These are phyloP conservation scores for Pithys albifrons DNA, from an alignment of 2,113 vertebrate genomes.

Conservation along the genomic window DNA sequence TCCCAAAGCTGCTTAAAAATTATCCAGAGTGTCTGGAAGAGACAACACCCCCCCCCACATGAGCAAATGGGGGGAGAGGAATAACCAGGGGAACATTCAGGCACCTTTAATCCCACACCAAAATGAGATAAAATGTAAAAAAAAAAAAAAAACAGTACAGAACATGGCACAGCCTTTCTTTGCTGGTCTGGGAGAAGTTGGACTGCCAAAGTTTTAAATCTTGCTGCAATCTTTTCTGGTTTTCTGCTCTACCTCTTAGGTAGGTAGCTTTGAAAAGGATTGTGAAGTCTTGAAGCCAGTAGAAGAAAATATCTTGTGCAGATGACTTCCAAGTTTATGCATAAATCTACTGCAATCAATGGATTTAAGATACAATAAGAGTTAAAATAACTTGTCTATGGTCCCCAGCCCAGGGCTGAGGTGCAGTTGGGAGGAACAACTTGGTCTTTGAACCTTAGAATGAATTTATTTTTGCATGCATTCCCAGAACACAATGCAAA, in stretches of 20 bases:
- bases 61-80: background rate
- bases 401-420: background rate
- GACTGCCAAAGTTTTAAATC: background rate
- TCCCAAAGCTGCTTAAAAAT: slow-evolving; percentile 2
- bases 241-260: background rate
- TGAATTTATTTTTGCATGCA: background rate
- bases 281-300: background rate
- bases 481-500: background rate
- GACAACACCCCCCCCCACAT: background rate
- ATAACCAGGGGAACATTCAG: background rate
- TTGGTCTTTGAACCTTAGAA: background rate
- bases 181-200: background rate
- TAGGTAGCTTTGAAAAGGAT: background rate
- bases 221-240: background rate
- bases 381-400: background rate
- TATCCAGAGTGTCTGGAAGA: background rate
- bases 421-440: background rate
- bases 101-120: background rate
- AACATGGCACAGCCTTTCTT: background rate
- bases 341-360: background rate
- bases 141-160: background rate
- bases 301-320: background rate
- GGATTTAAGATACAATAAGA: background rate
- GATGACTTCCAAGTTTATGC: background rate
- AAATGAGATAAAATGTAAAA: background rate